Base-by-base conservation (phyloP, 1,140 invertebrate genomes). In the Bemisia tabaci region DNA sequence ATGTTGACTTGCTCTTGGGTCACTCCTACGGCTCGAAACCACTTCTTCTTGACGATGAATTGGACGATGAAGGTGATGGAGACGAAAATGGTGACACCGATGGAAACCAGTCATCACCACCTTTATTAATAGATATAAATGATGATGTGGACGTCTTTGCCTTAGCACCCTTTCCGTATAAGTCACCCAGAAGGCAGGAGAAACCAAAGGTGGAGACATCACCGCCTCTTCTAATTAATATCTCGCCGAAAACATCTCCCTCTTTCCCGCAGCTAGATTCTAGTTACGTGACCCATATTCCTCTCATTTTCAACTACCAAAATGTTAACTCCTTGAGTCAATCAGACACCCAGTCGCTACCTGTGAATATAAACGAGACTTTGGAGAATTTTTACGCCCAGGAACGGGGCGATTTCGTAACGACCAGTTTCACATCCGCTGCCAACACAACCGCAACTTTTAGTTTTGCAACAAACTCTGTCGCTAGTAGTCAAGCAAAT, bases 11-110 rank as follows among this genome's bases (percentile, higher is more conserved):
- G 59, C 82, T 89, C 62, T 83, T 90, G 1, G 88, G 87, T 0
- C 89, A 92, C 76, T 84, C 87, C 66, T 90, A 91, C 71, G 89
- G 89, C 1, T 88, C 90, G 67, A 83, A 84, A 69, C 90, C 90
- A 1, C 74, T 93, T 12, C 74, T 92, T 1, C 78, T 89, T 26
- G 89, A 93, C 70, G 89, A 92, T 74, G 89, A 91, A 73, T 74
- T 91, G 2, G 86, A 88, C 68, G 17, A 48, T 48, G 84, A 85
- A 1, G 85, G 86, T 64, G 33, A 48, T 9, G 33, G 5, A 9
- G 33, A 48, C 17, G 33, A 48, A 48, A 48, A 48, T 17, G 33
- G 5, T 17, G 33, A 48, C 33, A 48, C 33, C 5, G 79, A 79
- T 2, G 82, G 80, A 9, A 78, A 80, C 69, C 1, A 72, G 72